Evolutionary conservation across 2,113 vertebrate genomes (phyloP).

Genomic region (Mesembrinibis cayennensis): DNA sequence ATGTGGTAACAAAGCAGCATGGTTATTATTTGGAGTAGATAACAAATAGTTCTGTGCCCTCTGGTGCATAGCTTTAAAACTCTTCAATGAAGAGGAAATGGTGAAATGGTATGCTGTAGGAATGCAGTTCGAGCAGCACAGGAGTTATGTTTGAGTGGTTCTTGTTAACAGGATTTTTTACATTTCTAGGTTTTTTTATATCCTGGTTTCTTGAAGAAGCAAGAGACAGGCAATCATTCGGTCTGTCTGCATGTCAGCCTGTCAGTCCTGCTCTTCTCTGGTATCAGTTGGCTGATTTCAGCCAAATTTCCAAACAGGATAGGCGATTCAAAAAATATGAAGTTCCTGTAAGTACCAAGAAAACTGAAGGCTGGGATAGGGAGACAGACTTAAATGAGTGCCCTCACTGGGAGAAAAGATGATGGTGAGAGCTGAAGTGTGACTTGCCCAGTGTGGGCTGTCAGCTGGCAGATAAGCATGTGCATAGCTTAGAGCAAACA

Average conservation of each 20-base stretch:
- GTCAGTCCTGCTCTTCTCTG: background rate
- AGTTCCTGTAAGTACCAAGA: background rate
- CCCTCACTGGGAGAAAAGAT: background rate
- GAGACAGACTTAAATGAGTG: background rate
- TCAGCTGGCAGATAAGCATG: background rate
- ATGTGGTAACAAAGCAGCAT: slow-evolving; percentile 30
- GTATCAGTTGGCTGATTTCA: background rate
- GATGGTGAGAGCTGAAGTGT: background rate
- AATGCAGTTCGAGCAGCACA: background rate
- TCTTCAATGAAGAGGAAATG: background rate
- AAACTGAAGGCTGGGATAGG: background rate
- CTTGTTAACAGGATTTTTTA: background rate
- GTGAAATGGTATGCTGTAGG: background rate
- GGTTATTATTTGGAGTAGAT: slow-evolving; percentile 33
- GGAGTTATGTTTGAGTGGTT: background rate
- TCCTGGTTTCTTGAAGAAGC: background rate
- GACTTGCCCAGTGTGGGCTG: background rate
- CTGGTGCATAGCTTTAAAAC: background rate
- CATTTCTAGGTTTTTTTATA: background rate
- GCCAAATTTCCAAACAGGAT: background rate
- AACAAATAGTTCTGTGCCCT: slow-evolving; percentile 22
- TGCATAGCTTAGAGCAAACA: background rate
- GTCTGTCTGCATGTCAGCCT: background rate
- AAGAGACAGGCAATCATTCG: background rate
- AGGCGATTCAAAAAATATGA: background rate